These are phyloP conservation scores for Noctua fimbriata DNA, from an alignment of 2,888 invertebrate species.

Conservation along the genomic window DNA sequence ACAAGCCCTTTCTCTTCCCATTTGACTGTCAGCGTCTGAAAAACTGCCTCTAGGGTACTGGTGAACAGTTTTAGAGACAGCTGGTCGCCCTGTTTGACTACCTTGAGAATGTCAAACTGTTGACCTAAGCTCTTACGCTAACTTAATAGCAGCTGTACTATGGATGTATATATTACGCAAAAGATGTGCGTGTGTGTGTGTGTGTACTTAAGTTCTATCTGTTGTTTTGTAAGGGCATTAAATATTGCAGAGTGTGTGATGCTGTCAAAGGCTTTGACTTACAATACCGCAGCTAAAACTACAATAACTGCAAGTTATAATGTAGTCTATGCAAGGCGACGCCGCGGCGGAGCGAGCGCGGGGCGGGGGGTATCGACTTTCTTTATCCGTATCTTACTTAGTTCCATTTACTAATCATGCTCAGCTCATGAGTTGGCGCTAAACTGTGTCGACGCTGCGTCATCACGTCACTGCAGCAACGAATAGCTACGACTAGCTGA, in stretches of 20 bases:
- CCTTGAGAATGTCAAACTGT: too few relatives aligned
- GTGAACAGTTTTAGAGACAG: too few relatives aligned
- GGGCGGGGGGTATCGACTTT: conserved; percentile 4
- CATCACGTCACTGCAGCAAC: background rate
- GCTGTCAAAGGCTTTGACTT: background rate
- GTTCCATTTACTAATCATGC: conserved; percentile 49
- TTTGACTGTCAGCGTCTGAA: background rate
- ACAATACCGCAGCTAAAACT: background rate
- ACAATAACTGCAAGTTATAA: background rate
- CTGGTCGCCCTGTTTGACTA: too few relatives aligned
- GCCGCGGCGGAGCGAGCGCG: background rate
- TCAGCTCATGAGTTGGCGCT: conserved; percentile 52
- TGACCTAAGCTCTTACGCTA: too few relatives aligned
- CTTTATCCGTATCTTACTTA: conserved; percentile 19
- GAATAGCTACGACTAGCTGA: background rate
- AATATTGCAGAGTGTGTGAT: too few relatives aligned
- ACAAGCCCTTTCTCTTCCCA: background rate
- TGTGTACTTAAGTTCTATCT: too few relatives aligned
- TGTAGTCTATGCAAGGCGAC: background rate
- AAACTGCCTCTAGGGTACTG: background rate
- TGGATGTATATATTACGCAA: too few relatives aligned
- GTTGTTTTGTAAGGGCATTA: too few relatives aligned
- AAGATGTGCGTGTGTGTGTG: too few relatives aligned
- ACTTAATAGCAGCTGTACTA: too few relatives aligned
- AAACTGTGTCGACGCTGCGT: conserved; percentile 23